Evolutionary conservation across 2,113 vertebrate species (phyloP), one percentile per base, ranked within the genome.

Genomic region (Myiopsitta monachus): DNA sequence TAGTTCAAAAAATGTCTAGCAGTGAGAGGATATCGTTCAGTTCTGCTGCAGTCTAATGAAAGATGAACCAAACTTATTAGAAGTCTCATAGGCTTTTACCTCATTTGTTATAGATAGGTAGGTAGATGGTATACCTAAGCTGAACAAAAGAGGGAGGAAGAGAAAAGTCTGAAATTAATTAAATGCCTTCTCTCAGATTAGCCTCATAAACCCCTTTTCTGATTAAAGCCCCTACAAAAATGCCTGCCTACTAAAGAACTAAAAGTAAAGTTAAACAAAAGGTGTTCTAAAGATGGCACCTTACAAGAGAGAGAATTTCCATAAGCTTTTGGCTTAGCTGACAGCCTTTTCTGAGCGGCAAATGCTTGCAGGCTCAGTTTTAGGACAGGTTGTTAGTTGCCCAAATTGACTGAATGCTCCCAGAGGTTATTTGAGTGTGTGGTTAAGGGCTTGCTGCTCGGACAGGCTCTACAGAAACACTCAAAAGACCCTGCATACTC

Each of bases 351-450:
- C 77, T 78, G 86, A 93, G 82, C 57, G 73, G 92, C 90, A 92
- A 83, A 87, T 91, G 79, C 86, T 92, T 52, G 76, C 92, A 94
- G 80, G 44, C 85, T 95, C 80, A 69, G 88, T 88, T 96, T 96
- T 95, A 96, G 92, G 86, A 96, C 95, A 92, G 92, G 80, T 82
- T 94, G 39, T 92, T 95, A 91, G 94, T 95, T 95, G 86, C 92
- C 95, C 92, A 94, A 39, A 93, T 76, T 91, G 86, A 69, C 88
- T 96, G 86, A 95, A 88, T 91, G 90, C 77, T 95, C 94, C 92
- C 86, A 94, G 68, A 95, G 94, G 83, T 95, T 93, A 57, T 55
- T 15, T 91, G 92, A 95, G 86, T 88, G 69, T 75, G 92, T 94
- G 92, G 94, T 93, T 91, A 93, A 96, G 86, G 94, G 86, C 77